phyloP scores from a whole-genome alignment of 2,797 vertebrate genomes.

The Gambusia yucatana region DNA sequence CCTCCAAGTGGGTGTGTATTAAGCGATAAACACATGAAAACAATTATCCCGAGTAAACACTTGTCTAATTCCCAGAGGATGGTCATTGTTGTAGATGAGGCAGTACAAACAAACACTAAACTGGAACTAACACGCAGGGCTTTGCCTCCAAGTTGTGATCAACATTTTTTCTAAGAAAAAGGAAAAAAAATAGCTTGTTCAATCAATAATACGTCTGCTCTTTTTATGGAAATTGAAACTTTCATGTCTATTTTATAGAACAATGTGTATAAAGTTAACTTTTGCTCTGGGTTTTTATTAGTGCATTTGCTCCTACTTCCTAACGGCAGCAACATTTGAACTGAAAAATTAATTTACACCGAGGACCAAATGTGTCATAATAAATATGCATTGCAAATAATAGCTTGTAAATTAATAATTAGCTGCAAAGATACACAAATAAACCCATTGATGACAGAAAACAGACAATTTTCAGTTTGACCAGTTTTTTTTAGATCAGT shows the following conservation, averaged over 20 bases:
- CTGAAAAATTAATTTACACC: not conserved
- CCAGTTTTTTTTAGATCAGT: not conserved
- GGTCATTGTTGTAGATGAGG: slow-evolving; percentile 28
- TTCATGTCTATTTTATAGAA: not conserved
- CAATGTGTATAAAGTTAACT: not conserved
- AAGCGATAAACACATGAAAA: slow-evolving; percentile 34
- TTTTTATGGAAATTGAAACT: not conserved
- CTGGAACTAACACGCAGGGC: slow-evolving; percentile 11
- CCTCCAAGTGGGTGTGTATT: slow-evolving; percentile 10
- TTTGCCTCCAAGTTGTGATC: not conserved
- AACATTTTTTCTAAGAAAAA: not conserved
- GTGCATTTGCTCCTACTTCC: not conserved
- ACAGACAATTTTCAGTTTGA: not conserved
- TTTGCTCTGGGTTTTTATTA: not conserved
- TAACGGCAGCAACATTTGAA: not conserved
- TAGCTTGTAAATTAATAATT: not conserved
- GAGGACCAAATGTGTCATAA: not conserved
- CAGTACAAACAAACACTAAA: slow-evolving; percentile 35
- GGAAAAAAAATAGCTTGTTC: not conserved
- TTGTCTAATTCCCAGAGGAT: slow-evolving; percentile 33
- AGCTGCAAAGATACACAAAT: not conserved
- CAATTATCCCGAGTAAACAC: slow-evolving; percentile 48
- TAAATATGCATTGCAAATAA: not conserved
- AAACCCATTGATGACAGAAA: not conserved
- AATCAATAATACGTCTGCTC: not conserved